Evolutionary conservation across 2,113 vertebrate genomes (phyloP), one percentile per base, ranked within the genome.

Genomic region (Chascanopsetta lugubris): DNA sequence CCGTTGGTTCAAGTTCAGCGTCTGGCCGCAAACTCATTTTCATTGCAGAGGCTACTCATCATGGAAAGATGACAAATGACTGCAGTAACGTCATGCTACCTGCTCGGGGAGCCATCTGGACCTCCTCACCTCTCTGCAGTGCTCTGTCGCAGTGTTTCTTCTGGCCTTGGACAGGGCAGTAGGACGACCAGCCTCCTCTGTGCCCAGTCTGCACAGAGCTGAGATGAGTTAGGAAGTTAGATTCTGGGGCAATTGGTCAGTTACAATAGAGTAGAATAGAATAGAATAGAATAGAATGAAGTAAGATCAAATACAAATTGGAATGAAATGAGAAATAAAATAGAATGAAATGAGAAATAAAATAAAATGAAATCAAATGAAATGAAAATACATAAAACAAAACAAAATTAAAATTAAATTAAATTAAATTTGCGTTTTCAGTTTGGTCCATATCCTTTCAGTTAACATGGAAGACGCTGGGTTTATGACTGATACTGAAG

Each of bases 61-160:
- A 74, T 62, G 62, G 73, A 75, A 68, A 81, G 70, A 79, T 84
- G 78, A 81, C 72, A 53, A 84, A 87, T 82, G 80, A 75, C 79
- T 51, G 72, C 59, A 74, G 74, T 68, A 38, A 69, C 50, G 71
- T 63, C 69, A 46, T 13, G 15, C 66, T 56, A 59, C 69, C 65
- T 74, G 68, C 75, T 43, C 42, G 34, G 18, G 27, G 47, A 80
- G 62, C 50, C 30, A 56, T 80, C 71, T 75, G 59, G 42, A 79
- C 63, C 68, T 73, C 63, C 68, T 73, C 65, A 80, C 82, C 62
- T 79, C 71, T 72, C 68, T 47, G 22, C 49, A 48, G 36, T 46
- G 72, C 64, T 72, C 57, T 63, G 61, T 49, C 47, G 59, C 48
- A 34, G 55, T 55, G 43, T 47, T 43, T 82, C 72, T 51, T 64